Conservation (phyloP, 2,113 vertebrate species). For the Rhea americana region DNA sequence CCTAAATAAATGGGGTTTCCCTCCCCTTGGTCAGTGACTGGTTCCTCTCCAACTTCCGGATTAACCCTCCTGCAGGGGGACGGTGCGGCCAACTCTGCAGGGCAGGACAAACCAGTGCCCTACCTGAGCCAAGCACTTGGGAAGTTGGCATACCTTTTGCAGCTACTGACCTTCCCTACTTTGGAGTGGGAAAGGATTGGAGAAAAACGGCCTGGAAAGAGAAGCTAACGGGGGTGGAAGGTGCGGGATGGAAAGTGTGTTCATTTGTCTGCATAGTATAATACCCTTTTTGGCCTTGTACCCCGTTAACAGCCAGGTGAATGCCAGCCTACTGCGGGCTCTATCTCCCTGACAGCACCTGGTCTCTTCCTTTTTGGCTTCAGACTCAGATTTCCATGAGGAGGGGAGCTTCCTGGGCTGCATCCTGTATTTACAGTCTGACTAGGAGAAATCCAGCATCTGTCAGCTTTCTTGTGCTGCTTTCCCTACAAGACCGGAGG, state of each 20-base stretch:
- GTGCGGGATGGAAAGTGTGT: background rate
- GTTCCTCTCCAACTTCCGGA: constrained; percentile 16
- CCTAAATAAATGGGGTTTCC: constrained; percentile 61
- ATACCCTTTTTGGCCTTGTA: background rate
- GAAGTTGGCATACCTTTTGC: background rate
- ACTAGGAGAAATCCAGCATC: background rate
- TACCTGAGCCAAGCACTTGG: rapidly evolving
- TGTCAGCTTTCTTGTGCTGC: background rate
- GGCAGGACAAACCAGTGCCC: background rate
- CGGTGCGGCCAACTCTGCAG: background rate
- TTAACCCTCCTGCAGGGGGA: background rate
- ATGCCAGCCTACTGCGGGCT: background rate
- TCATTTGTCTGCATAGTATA: background rate
- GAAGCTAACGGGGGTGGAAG: background rate
- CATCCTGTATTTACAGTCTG: background rate
- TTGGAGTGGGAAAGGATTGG: background rate
- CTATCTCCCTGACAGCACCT: background rate
- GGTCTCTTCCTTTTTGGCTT: background rate
- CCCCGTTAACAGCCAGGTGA: rapidly evolving
- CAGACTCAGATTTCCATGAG: rapidly evolving
- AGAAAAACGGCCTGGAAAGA: background rate
- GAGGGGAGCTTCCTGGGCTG: background rate
- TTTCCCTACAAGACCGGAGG: background rate
- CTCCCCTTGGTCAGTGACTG: constrained; percentile 47
- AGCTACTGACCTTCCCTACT: background rate